These are phyloP conservation scores for Littorina saxatilis DNA, from an alignment of 1,140 invertebrate species.

Conservation along the genomic window DNA sequence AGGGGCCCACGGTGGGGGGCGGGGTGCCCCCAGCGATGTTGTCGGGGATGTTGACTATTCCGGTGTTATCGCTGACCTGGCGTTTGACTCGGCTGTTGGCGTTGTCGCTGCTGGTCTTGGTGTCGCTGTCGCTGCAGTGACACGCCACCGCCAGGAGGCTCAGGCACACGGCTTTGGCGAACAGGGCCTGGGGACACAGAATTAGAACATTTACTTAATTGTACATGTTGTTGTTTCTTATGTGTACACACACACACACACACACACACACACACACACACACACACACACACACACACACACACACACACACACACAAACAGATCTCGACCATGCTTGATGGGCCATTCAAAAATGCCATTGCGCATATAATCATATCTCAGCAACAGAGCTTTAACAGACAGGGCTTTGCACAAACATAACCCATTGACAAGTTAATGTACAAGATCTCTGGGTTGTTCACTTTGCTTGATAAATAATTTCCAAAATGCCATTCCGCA, in stretches of 20 bases:
- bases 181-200: neutral
- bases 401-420: too few relatives aligned
- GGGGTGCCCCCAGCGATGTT: too few relatives aligned
- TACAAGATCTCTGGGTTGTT: too few relatives aligned
- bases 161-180: neutral
- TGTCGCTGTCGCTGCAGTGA: neutral
- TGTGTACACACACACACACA: neutral
- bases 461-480: too few relatives aligned
- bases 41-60: too few relatives aligned
- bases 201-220: neutral
- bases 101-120: neutral
- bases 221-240: neutral
- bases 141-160: neutral
- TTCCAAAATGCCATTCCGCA: too few relatives aligned
- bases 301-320: neutral
- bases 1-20: too few relatives aligned
- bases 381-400: too few relatives aligned
- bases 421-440: too few relatives aligned
- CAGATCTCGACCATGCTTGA: too few relatives aligned
- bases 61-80: neutral
- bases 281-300: constrained; percentile 25
- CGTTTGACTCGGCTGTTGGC: neutral
- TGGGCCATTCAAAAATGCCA: too few relatives aligned
- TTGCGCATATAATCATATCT: too few relatives aligned
- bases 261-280: constrained; percentile 24